phyloP scores from a whole-genome alignment of 2,113 vertebrate genomes.

The Piprites chloris region DNA sequence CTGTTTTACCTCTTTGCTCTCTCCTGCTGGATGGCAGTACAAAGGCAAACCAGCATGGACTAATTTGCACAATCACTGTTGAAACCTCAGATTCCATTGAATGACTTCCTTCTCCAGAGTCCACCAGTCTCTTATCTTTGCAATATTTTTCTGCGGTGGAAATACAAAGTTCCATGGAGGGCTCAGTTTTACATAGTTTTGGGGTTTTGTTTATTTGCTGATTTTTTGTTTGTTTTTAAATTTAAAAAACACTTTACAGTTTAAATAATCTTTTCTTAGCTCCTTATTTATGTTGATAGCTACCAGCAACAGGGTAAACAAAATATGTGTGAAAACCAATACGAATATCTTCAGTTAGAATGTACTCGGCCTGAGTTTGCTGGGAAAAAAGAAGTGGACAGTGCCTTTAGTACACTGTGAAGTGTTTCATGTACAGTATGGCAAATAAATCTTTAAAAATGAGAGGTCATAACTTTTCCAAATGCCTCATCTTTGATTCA shows the following conservation, averaged over 20 bases:
- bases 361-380: not conserved
- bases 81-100: not conserved
- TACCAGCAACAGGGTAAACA: not conserved
- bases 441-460: not conserved
- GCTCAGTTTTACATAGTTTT: not conserved
- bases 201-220: rapidly evolving
- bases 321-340: not conserved
- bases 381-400: not conserved
- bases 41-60: not conserved
- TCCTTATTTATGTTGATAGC: not conserved
- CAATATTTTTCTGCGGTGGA: not conserved
- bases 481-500: not conserved
- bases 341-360: not conserved
- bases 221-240: not conserved
- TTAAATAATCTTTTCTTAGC: not conserved
- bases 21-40: not conserved
- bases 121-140: not conserved
- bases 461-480: not conserved
- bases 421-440: not conserved
- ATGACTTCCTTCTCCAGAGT: not conserved
- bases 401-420: not conserved
- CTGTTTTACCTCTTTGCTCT: not conserved
- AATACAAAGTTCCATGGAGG: not conserved
- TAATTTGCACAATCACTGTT: not conserved
- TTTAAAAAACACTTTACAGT: rapidly evolving